Evolutionary conservation across 2,888 invertebrate genomes (phyloP).

Genomic region (Macaria notata): DNA sequence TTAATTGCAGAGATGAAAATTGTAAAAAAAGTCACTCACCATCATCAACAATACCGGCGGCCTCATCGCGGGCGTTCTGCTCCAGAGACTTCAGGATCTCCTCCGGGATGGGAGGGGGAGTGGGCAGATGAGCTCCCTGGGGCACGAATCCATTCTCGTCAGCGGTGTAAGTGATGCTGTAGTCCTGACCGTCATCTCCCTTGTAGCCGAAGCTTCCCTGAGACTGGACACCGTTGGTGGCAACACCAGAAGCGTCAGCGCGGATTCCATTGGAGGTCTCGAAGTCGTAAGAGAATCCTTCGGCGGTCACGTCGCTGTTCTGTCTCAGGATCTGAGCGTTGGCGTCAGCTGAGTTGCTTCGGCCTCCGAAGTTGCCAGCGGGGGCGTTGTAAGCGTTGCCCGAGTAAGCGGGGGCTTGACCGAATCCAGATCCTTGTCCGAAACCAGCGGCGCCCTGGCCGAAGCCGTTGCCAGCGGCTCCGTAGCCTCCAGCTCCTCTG

Average conservation of each 20-base stretch:
- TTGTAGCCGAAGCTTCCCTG: constrained; percentile 76
- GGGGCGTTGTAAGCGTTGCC: constrained; percentile 49
- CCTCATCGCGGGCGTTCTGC: constrained; percentile 77
- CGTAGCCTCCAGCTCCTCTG: constrained; percentile 31
- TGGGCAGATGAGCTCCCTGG: constrained; percentile 73
- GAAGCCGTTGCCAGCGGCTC: constrained; percentile 23
- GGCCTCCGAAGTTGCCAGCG: constrained; percentile 39
- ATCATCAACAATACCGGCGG: constrained; percentile 75
- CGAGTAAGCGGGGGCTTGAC: constrained; percentile 26
- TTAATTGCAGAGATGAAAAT: no score
- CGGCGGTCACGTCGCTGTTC: constrained; percentile 73
- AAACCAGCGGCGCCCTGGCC: constrained; percentile 24
- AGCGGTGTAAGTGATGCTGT: constrained; percentile 76
- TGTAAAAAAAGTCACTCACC: constrained; percentile 52
- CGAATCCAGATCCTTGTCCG: constrained; percentile 25
- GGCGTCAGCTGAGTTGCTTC: constrained; percentile 56
- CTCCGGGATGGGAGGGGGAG: constrained; percentile 76
- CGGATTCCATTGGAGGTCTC: constrained; percentile 77
- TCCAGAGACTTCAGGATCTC: constrained; percentile 74
- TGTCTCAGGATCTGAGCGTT: constrained; percentile 66
- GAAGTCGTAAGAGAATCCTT: constrained; percentile 73
- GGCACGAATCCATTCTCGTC: constrained; percentile 77
- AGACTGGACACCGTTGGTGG: constrained; percentile 75
- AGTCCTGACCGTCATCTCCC: constrained; percentile 77
- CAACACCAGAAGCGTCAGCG: constrained; percentile 72